phyloP scores from a whole-genome alignment of 2,113 vertebrate genomes.

The Paraplagusia blochii region DNA sequence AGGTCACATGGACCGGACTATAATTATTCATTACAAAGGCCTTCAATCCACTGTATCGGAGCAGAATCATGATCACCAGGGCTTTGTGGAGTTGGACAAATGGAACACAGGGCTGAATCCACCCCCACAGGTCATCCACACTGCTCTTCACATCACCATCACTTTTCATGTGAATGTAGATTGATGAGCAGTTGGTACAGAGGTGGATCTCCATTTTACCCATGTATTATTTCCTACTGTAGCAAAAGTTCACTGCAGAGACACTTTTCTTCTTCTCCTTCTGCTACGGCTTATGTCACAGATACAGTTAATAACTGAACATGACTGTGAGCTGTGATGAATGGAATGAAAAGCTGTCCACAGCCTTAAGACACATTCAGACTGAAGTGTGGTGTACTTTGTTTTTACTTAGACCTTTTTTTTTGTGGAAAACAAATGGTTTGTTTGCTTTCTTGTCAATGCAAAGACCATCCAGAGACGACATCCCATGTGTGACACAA shows the following conservation, averaged over 20 bases:
- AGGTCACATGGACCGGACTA: slow-evolving; percentile 52
- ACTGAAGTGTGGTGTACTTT: no score
- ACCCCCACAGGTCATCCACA: slow-evolving; percentile 24
- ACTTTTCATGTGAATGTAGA: slow-evolving; percentile 7
- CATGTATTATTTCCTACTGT: neutral
- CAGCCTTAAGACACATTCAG: slow-evolving; percentile 4
- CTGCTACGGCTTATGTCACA: no score
- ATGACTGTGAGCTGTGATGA: no score
- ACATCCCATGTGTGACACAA: neutral
- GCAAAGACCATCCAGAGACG: no score
- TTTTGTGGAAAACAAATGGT: no score
- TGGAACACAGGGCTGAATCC: slow-evolving; percentile 29
- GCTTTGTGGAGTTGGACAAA: slow-evolving; percentile 67
- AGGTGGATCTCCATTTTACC: neutral
- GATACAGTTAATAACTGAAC: no score
- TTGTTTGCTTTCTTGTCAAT: no score
- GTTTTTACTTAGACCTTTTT: no score
- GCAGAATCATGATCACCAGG: slow-evolving; percentile 64
- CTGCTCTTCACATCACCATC: slow-evolving; percentile 20
- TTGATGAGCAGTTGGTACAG: neutral
- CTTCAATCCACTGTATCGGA: slow-evolving; percentile 67
- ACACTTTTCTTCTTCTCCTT: neutral
- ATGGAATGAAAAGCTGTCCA: slow-evolving; percentile 19
- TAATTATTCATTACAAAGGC: slow-evolving; percentile 73
- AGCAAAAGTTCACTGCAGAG: no score